A percentile compares a stretch with the other conserved stretches of the same genome.
Evolutionary conservation across 1,140 invertebrate species (phyloP).

Genomic region (Oscheius sp.): DNA sequence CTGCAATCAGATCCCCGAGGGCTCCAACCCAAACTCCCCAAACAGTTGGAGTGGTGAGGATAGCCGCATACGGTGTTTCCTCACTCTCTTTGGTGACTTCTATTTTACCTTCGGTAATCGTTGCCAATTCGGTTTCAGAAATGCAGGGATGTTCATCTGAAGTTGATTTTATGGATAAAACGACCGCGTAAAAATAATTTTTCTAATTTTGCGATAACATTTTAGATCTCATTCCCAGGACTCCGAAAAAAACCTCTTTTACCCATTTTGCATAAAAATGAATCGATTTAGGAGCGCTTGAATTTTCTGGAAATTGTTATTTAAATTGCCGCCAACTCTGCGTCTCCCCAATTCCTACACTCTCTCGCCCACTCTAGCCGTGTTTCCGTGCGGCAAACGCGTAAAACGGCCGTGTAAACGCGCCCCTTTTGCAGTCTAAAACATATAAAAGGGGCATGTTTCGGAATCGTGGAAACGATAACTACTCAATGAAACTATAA

Average conservation of each 20-base stretch:
- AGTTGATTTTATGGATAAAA: background rate
- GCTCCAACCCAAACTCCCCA: slow-evolving; percentile 44
- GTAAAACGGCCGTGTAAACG: too few species aligned
- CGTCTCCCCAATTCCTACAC: too few species aligned
- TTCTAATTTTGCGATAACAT: background rate
- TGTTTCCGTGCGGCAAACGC: too few species aligned
- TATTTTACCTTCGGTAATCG: slow-evolving; percentile 32
- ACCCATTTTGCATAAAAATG: background rate
- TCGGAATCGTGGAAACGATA: too few species aligned
- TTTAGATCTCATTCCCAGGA: background rate
- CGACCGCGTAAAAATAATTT: background rate
- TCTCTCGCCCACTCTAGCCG: too few species aligned
- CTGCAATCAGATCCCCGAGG: slow-evolving; percentile 38
- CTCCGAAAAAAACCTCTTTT: background rate
- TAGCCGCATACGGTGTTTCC: slow-evolving; percentile 24
- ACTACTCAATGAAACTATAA: too few species aligned
- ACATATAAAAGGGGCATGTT: too few species aligned
- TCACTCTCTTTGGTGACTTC: slow-evolving; percentile 3
- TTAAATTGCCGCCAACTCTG: too few species aligned
- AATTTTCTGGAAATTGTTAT: too few species aligned
- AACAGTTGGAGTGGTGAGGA: slow-evolving; percentile 32
- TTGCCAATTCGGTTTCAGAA: background rate
- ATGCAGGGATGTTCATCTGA: slow-evolving; percentile 17
- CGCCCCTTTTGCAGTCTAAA: too few species aligned
- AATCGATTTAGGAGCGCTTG: too few species aligned